Evolutionary conservation across 2,797 vertebrate species (phyloP).

Genomic region (Yasuhikotakia modesta): DNA sequence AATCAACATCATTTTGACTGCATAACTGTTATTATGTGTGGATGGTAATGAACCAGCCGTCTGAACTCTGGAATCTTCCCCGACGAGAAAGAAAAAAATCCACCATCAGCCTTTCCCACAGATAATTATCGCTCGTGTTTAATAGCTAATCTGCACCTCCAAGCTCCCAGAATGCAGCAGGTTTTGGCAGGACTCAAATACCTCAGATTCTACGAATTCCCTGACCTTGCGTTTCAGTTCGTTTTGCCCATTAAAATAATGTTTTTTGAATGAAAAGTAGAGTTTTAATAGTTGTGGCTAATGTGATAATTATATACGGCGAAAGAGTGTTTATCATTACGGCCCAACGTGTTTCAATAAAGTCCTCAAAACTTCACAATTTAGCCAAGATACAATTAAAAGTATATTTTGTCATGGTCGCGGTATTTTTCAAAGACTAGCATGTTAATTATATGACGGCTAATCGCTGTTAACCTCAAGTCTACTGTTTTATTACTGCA

Average conservation of each 20-base stretch:
- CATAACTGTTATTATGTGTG: slow-evolving; percentile 41
- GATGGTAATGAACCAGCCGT: slow-evolving; percentile 40
- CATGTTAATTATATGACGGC: not conserved
- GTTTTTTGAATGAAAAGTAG: too few relatives aligned
- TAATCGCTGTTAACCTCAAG: not conserved
- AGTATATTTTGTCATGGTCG: not conserved
- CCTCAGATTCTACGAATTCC: not conserved
- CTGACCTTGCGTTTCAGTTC: not conserved
- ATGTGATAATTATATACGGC: not conserved
- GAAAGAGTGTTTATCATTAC: not conserved
- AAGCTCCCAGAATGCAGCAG: not conserved
- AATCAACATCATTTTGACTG: slow-evolving; percentile 53
- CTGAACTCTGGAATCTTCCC: not conserved
- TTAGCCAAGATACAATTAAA: too few relatives aligned
- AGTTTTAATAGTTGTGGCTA: not conserved
- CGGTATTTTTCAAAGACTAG: not conserved
- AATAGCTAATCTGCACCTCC: not conserved
- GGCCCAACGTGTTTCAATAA: not conserved
- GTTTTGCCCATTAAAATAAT: not conserved
- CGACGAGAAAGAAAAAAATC: not conserved
- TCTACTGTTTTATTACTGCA: not conserved
- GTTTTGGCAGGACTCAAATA: not conserved
- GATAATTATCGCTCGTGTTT: not conserved
- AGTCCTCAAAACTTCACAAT: not conserved
- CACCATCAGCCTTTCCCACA: not conserved